These are phyloP conservation scores for Vanessa atalanta DNA, from an alignment of 1,140 invertebrate species.

Conservation along the genomic window DNA sequence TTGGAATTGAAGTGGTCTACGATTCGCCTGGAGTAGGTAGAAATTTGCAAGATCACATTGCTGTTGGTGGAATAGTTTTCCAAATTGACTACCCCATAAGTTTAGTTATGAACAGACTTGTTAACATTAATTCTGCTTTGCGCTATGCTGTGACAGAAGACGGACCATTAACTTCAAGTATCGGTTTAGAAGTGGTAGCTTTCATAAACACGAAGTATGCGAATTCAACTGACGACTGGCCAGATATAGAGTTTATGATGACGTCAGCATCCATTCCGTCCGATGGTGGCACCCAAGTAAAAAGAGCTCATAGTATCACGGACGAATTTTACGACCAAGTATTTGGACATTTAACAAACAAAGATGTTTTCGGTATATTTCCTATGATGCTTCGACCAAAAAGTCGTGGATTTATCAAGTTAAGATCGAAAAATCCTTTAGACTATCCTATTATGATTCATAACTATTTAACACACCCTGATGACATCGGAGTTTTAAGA, in stretches of 20 bases:
- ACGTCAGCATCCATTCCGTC: slow-evolving; percentile 89
- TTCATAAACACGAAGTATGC: slow-evolving; percentile 94
- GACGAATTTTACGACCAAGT: slow-evolving; percentile 90
- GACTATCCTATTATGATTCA: slow-evolving; percentile 93
- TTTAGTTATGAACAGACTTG: slow-evolving; percentile 87
- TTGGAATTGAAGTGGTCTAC: slow-evolving; percentile 85
- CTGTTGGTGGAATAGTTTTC: slow-evolving; percentile 89
- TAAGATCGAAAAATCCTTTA: slow-evolving; percentile 89
- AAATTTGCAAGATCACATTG: slow-evolving; percentile 93
- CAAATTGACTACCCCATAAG: slow-evolving; percentile 90
- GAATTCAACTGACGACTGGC: slow-evolving; percentile 91
- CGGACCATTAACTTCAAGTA: slow-evolving; percentile 90
- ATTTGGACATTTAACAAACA: slow-evolving; percentile 85
- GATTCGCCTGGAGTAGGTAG: slow-evolving; percentile 89
- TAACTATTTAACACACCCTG: slow-evolving; percentile 92
- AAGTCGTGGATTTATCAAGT: slow-evolving; percentile 89
- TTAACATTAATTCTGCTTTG: slow-evolving; percentile 88
- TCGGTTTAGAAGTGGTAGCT: slow-evolving; percentile 91
- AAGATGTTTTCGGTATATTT: slow-evolving; percentile 89
- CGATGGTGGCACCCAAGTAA: slow-evolving; percentile 88
- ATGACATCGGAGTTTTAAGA: slow-evolving; percentile 88
- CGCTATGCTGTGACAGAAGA: slow-evolving; percentile 89
- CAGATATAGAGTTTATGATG: slow-evolving; percentile 94
- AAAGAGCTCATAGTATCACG: slow-evolving; percentile 88
- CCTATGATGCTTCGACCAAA: slow-evolving; percentile 94